These are phyloP conservation scores for Lobophora halterata DNA, from an alignment of 2,888 invertebrate genomes.

Conservation along the genomic window DNA sequence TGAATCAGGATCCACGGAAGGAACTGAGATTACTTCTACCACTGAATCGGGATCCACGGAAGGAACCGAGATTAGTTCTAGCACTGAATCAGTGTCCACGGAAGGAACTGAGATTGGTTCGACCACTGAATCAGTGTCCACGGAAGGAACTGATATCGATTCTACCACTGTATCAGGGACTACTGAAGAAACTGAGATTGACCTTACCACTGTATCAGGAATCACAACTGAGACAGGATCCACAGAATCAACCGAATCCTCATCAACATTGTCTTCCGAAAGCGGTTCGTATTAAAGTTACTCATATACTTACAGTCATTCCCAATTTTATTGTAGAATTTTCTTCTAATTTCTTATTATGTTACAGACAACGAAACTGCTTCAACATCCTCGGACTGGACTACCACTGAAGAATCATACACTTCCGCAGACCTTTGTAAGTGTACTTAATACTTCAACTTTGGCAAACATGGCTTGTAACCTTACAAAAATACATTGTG, in stretches of 20 bases:
- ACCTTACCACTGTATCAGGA: slow-evolving; percentile 5
- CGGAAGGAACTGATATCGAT: slow-evolving; percentile 12
- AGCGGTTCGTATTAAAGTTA: background rate
- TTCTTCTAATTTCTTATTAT: background rate
- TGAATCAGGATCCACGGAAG: slow-evolving; percentile 10
- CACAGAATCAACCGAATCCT: slow-evolving; percentile 12
- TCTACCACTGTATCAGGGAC: slow-evolving; percentile 23
- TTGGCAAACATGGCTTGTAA: too few relatives aligned
- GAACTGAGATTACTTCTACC: slow-evolving; percentile 1
- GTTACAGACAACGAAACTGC: slow-evolving; percentile 5
- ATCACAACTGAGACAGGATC: background rate
- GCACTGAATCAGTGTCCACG: slow-evolving; percentile 14
- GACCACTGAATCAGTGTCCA: slow-evolving; percentile 14
- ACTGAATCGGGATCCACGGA: slow-evolving; percentile 8
- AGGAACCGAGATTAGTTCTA: slow-evolving; percentile 1
- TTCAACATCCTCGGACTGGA: slow-evolving; percentile 12
- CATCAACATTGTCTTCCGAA: slow-evolving; percentile 14
- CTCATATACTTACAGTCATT: too few relatives aligned
- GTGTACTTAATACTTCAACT: slow-evolving; percentile 1
- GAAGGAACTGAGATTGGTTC: background rate
- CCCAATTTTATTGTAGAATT: too few relatives aligned
- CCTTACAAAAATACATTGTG: too few relatives aligned
- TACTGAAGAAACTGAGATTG: slow-evolving; percentile 18
- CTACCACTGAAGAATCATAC: slow-evolving; percentile 15
- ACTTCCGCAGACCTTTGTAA: slow-evolving; percentile 16